Evolutionary conservation across 2,888 invertebrate genomes (phyloP), one percentile per base, ranked within the genome.

Genomic region (Polyommatus icarus): DNA sequence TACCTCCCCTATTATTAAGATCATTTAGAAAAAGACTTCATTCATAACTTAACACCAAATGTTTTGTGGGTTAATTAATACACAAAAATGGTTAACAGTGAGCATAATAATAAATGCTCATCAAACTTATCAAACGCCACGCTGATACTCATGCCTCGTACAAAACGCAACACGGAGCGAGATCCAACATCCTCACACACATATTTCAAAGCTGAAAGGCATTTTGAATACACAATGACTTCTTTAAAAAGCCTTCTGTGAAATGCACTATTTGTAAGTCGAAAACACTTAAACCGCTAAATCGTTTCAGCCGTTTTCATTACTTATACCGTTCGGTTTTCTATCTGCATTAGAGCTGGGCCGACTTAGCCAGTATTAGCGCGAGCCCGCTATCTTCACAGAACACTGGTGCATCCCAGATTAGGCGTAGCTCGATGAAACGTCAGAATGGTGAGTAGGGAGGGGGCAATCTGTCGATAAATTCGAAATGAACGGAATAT

Each of bases 301-400:
- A 82, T 79, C 79, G 78, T 59, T 67, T 78, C 78, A 76, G 78
- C 76, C 78, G 79, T 80, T 80, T 85, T 86, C 85, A 87, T 88
- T 88, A 85, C 84, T 85, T 84, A 84, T 83, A 83, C 82, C 79
- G 82, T 87, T 86, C 82, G 85, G 86, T 84, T 84, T 82, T 82
- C 82, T 75, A 75, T 75, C 75, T 75, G 29, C 50, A 73, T 29
- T 75, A 54, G 50, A 54, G 75, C 75, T 50, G 29, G 54, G 54
- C 54, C 6, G 18, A 75, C 50, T 46, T 75, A 50, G 50, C 18
- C 15, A 54, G 75, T 75, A 75, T 75, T 75, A 75, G 24, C 75
- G 75, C 29, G 75, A 50, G 50, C 46, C 29, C 50, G 20, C 73
- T 75, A 75, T 75, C 75, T 75, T 29, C 50, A 7, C 54, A 20